Base-by-base conservation (phyloP, 2,888 invertebrate species). In the Psococerastis gibbosa region DNA sequence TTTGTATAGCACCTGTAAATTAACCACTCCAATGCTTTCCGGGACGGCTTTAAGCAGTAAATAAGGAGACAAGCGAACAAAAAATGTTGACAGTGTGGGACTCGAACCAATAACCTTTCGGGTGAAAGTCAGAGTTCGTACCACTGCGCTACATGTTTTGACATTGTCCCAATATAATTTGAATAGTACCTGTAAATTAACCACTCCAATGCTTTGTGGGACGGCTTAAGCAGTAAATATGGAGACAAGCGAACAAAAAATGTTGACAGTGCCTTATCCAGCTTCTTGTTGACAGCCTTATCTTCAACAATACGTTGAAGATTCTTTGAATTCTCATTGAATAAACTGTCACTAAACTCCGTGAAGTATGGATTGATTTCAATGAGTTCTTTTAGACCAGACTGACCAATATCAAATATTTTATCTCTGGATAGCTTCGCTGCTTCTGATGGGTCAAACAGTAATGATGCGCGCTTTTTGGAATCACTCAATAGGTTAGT, bases 131-230 rank as follows among this genome's bases (percentile, higher is more conserved):
- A n/a, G n/a, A n/a, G n/a, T n/a, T n/a, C n/a, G n/a, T n/a, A n/a
- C n/a, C n/a, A n/a, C n/a, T n/a, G n/a, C n/a, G n/a, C n/a, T n/a
- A n/a, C n/a, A n/a, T n/a, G n/a, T n/a, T n/a, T n/a, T n/a, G n/a
- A n/a, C n/a, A n/a, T n/a, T n/a, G n/a, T n/a, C n/a, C n/a, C n/a
- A n/a, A n/a, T n/a, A n/a, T n/a, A n/a, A n/a, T n/a, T n/a, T n/a
- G n/a, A n/a, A n/a, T n/a, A n/a, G n/a, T 56, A 70, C 65, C 69
- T 73, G 54, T 85, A 74, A 35, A 97, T 75, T 2, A 98, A 68
- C 95, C 95, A 98, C 66, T 98, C 98, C 38, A 98, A 60, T 2
- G 89, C 80, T 65, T 92, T 87, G 51, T 92, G 88, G 0, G 88
- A 73, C 5, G 78, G 71, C 52, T 80, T 81, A 1, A 91, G 63